Conservation (phyloP, 2,113 vertebrate genomes). For the Brachyhypopomus gauderio region DNA sequence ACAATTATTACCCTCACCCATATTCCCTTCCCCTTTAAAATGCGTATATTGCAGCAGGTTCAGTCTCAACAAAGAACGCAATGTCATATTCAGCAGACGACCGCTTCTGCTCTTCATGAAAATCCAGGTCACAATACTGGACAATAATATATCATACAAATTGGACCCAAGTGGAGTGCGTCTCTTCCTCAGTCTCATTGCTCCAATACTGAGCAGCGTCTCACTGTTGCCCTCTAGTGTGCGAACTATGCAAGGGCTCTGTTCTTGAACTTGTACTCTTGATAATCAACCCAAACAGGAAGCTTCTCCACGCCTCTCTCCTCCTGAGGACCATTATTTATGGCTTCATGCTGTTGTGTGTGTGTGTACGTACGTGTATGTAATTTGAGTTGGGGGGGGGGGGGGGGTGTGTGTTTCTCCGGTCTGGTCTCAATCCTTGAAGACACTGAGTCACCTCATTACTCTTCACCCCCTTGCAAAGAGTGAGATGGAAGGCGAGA, state of each 20-base stretch:
- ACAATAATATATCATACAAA: slow-evolving; percentile 23
- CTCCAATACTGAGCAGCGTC: background rate
- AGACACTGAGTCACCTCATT: slow-evolving; percentile 47
- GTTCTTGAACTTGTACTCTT: background rate
- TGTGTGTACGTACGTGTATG: background rate
- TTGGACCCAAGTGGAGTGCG: slow-evolving; percentile 14
- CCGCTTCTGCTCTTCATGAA: background rate
- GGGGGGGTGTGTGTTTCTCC: background rate
- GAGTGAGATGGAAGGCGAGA: background rate
- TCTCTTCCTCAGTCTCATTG: background rate
- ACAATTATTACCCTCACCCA: background rate
- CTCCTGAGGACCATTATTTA: too few species aligned
- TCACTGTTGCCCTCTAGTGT: slow-evolving; percentile 17
- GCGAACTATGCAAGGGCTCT: background rate
- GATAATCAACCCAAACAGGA: background rate
- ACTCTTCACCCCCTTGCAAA: slow-evolving; percentile 54
- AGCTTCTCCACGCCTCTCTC: background rate
- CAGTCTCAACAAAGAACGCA: background rate
- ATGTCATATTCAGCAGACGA: background rate
- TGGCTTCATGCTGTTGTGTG: too few species aligned
- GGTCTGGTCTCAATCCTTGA: background rate
- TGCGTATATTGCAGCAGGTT: background rate
- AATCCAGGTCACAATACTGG: background rate
- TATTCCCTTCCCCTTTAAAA: background rate
- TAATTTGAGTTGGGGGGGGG: background rate